phyloP scores from a whole-genome alignment of 2,113 vertebrate genomes.

The Todiramphus chloris region DNA sequence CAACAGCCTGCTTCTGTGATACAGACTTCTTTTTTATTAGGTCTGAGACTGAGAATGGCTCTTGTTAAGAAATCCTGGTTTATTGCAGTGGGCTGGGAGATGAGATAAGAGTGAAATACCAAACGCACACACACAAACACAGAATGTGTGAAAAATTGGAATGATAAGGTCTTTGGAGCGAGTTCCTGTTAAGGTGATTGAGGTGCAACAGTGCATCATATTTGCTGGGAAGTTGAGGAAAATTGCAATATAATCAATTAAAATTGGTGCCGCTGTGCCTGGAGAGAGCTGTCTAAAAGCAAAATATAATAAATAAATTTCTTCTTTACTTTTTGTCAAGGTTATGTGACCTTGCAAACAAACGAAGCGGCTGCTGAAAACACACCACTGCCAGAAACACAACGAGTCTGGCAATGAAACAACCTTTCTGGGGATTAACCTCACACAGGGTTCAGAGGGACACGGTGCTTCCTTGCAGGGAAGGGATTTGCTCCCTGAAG shows the following conservation, averaged over 20 bases:
- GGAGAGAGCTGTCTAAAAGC: neutral
- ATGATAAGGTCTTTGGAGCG: neutral
- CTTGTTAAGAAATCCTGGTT: neutral
- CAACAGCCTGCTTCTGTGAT: neutral
- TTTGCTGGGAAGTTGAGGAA: slow-evolving; percentile 6
- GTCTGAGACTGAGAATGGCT: neutral
- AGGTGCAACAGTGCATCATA: neutral
- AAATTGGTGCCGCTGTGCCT: neutral
- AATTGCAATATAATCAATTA: slow-evolving; percentile 49
- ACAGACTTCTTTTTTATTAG: neutral
- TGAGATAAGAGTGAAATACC: slow-evolving; percentile 32
- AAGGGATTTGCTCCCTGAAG: neutral
- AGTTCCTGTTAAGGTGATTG: slow-evolving; percentile 5
- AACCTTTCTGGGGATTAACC: fast-evolving
- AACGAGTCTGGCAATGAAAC: fast-evolving
- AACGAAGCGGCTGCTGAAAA: neutral
- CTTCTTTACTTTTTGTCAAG: neutral
- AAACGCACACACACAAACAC: neutral
- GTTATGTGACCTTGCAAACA: neutral
- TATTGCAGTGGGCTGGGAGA: slow-evolving; percentile 5
- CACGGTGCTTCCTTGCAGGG: fast-evolving
- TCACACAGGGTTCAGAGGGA: neutral
- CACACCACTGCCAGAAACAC: neutral
- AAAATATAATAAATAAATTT: neutral
- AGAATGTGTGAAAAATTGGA: neutral